Base-by-base conservation (phyloP, 2,888 invertebrate species). In the Caradrina clavipalpis region DNA sequence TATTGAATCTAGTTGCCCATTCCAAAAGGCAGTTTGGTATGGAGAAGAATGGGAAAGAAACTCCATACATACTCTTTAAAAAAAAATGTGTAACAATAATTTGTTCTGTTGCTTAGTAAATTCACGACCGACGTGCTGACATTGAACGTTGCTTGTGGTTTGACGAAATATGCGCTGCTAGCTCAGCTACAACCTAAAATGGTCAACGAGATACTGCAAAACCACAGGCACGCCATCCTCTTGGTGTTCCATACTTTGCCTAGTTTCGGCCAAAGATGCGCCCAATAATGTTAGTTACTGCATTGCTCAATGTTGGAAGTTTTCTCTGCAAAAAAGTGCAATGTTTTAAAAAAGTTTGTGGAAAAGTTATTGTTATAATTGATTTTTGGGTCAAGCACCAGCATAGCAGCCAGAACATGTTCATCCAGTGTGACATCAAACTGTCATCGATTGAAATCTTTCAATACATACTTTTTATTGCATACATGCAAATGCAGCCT, bases 161-260 rank as follows among this genome's bases (percentile, higher is more conserved):
- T 17, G 26, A 17, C 35, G 8, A 53, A 69, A 35, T 69, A 51
- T 69, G 35, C 4, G 19, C 21, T 8, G 17, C 51, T 39, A 26
- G 19, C 1, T 17, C 21, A 11, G 39, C 53, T 35, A 17, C 31
- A 31, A 21, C 31, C 31, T 22, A 42, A 55, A 42, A 61, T 54
- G 22, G 19, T n/a, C 17, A 21, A 31, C 15, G 11, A 22, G 7
- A 55, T 61, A 22, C 5, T 31, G 49, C 22, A 21, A 49, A 61
- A 60, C 61, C 42, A 49, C 54, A 70, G 54, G 17, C 35, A 61
- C 8, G 62, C 35, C 50, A 22, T 31, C 45, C 22, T 55, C 49
- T 13, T 22, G 35, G 22, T 15, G 39, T 56, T 45, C n/a, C 54
- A 31, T 7, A 56, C 1, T 35, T 45, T 22, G 22, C 21, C 2